phyloP scores from a whole-genome alignment of 2,113 vertebrate species.

The Salvelinus sp. region DNA sequence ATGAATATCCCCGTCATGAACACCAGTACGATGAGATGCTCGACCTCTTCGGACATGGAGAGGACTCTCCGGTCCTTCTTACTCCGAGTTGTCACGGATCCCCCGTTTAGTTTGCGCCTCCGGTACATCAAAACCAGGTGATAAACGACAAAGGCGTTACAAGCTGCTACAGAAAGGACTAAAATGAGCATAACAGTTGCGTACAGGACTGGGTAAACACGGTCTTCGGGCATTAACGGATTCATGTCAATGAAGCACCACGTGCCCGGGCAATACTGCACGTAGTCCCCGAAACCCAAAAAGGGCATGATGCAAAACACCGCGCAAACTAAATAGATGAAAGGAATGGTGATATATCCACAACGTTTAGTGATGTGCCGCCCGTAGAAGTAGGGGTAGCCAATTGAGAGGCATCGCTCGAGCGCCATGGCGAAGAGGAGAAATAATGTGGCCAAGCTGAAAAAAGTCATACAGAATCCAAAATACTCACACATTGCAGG shows the following conservation, averaged over 20 bases:
- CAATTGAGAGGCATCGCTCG: constrained; percentile 87
- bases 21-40: constrained; percentile 88
- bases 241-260: constrained; percentile 94
- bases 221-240: rapidly evolving
- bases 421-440: constrained; percentile 87
- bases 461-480: constrained; percentile 86
- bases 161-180: constrained; percentile 79
- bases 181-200: constrained; percentile 84
- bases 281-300: constrained; percentile 71
- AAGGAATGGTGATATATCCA: constrained; percentile 73
- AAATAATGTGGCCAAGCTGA: constrained; percentile 82
- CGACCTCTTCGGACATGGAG: constrained; percentile 86
- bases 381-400: constrained; percentile 86
- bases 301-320: constrained; percentile 83
- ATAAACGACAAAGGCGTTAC: constrained; percentile 83
- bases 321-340: constrained; percentile 68
- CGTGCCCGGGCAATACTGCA: constrained; percentile 88
- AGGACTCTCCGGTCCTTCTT: constrained; percentile 42
- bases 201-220: constrained; percentile 80
- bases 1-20: constrained; percentile 92
- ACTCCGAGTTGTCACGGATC: constrained; percentile 34
- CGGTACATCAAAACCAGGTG: constrained; percentile 85
- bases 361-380: constrained; percentile 76
- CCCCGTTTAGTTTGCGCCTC: constrained; percentile 59
- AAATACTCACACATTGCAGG: constrained; percentile 75